Base-by-base conservation (phyloP, 2,888 invertebrate species). In the Netelia inedita region DNA sequence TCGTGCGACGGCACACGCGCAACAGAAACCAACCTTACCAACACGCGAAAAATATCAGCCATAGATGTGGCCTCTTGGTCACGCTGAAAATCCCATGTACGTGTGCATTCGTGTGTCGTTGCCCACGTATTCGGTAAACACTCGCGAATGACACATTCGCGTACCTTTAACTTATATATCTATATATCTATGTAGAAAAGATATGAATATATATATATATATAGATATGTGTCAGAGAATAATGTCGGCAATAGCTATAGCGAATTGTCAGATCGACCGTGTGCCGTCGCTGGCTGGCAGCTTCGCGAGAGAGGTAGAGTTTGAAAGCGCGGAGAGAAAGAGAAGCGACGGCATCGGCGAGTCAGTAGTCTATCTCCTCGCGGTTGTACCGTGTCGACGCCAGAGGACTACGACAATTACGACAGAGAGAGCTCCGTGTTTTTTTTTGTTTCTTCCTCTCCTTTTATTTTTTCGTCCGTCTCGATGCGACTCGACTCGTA, bases 291-390 rank as follows among this genome's bases (percentile, higher is more conserved):
- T 69, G 28, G 68, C 53, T 55, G 69, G 46, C 59, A n/a, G 41
- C 61, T 16, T 50, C 50, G 50, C 5, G 43, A 73, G 35, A 43
- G 68, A 23, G 28, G 46, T 65, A 14, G 28, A 61, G 53, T 50
- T 55, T 65, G 76, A 76, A 83, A 66, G 71, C 79, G 57, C 69
- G 73, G 28, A 55, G 73, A 63, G 72, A 35, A 35, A 28, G 41
- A 57, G 16, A 28, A 63, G 74, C 43, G 46, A 71, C 59, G 16
- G 55, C 74, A 65, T 19, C 71, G 21, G 35, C 59, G 10, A 72
- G 72, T 80, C 80, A 84, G 76, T 68, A 79, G 85, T 85, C 82
- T 65, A 65, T 73, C 82, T 63, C 57, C 50, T 78, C 71, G 68
- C 82, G 85, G 59, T 73, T 74, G 69, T 61, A 28, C 16, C 61